Base-by-base conservation (phyloP, 2,797 vertebrate genomes). In the Enteromius paludinosus region DNA sequence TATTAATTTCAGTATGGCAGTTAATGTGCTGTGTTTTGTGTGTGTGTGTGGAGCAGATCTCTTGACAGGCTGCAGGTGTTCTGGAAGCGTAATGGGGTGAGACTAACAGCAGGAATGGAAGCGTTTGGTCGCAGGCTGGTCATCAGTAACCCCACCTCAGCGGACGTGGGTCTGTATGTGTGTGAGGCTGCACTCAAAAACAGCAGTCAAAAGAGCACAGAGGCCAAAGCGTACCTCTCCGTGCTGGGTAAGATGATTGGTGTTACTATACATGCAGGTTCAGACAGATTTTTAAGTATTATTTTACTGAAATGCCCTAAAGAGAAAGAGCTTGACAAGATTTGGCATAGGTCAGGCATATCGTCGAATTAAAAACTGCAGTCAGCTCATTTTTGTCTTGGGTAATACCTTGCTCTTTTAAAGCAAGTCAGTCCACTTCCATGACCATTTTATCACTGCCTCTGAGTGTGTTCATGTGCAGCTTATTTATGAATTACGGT, bases 31-130 rank as follows among this genome's bases (percentile, higher is more conserved):
- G 73, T 80, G 30, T 65, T 69, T 20, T 82, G 33, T 76, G 45
- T 69, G 28, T 83, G 35, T 49, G 69, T 3, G 69, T 4, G 69
- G 33, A 56, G 2, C 82, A 96, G 95, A 83, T 93, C 95, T 3
- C 41, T 94, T 47, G 94, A 94, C 74, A 93, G 87, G 78, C 90
- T 96, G 64, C 93, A 89, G 0, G 45, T 96, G 61, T 89, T 82
- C 82, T 96, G 95, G 95, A 94, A 92, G 86, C 93, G 92, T 77
- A 94, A 95, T 0, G 94, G 94, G n/a, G 78, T 92, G 41, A 86
- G 88, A 68, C 87, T 96, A 85, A 90, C 88, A 79, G 90, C 88
- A 2, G 94, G 94, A 65, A 86, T 95, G 41, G 92, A 92, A 89
- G 89, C 83, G 73, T 95, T 93, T 6, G 95, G 95, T 82, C 91